Percentiles rank a stretch among this genome's conserved stretches.
phyloP scores from a whole-genome alignment of 2,888 invertebrate species.

The Pteria penguin region DNA sequence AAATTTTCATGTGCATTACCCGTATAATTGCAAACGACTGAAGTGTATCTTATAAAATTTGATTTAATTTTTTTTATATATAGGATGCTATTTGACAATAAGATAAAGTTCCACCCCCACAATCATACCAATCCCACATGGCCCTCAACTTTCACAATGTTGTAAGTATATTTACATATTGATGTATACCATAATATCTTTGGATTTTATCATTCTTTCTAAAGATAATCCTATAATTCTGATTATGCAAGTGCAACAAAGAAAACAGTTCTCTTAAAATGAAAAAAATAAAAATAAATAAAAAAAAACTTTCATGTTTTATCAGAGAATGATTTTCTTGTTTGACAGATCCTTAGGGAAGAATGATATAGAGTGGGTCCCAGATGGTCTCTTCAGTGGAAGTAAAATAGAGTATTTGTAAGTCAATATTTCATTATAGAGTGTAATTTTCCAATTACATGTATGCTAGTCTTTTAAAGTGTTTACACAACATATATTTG shows the following conservation, averaged over 20 bases:
- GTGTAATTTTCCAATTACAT: no score
- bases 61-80: conserved; percentile 16
- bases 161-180: conserved; percentile 39
- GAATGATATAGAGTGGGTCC: conserved; percentile 52
- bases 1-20: no score
- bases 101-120: conserved; percentile 39
- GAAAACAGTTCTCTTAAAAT: no score
- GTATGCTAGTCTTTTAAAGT: no score
- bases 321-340: no score
- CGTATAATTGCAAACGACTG: not conserved
- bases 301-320: no score
- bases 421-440: no score
- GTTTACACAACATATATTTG: no score
- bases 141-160: conserved; percentile 41
- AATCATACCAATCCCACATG: conserved; percentile 45
- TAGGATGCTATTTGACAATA: conserved; percentile 42
- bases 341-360: conserved; percentile 34
- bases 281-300: no score
- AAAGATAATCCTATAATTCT: not conserved
- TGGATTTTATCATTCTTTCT: not conserved
- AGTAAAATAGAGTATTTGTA: conserved; percentile 50
- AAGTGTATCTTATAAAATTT: not conserved
- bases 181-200: no score
- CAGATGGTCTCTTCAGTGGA: conserved; percentile 36
- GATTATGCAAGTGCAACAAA: not conserved